Percentiles rank a stretch among this genome's conserved stretches.
These are phyloP conservation scores for Chionis minor DNA, from an alignment of 2,113 vertebrate species.

Conservation along the genomic window DNA sequence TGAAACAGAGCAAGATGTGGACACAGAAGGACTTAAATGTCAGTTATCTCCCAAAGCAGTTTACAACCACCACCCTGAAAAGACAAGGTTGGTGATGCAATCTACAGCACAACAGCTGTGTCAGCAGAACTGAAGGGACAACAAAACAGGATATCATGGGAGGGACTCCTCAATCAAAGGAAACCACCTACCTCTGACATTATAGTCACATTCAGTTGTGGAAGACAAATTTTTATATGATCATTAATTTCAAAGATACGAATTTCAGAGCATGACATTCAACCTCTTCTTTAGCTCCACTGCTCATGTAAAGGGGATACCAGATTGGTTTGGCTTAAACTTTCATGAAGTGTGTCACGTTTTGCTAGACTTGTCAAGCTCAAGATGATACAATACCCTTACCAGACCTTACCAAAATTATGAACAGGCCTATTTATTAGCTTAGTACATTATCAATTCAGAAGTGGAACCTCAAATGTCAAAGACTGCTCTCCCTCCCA, in stretches of 20 bases:
- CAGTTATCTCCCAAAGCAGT: not conserved
- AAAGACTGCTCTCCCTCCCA: not conserved
- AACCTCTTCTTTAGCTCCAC: not conserved
- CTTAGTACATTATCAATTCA: not conserved
- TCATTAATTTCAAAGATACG: not conserved
- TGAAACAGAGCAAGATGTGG: not conserved
- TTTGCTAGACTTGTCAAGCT: not conserved
- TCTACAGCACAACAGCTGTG: not conserved
- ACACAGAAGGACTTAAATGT: not conserved
- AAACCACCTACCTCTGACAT: not conserved
- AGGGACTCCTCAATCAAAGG: not conserved
- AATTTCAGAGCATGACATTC: not conserved
- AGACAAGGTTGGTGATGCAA: not conserved
- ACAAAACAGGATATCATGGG: accelerated
- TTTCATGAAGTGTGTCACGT: not conserved
- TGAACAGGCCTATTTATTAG: not conserved
- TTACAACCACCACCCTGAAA: not conserved
- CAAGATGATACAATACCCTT: not conserved
- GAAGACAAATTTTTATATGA: not conserved
- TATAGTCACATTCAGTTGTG: not conserved
- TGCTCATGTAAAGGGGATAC: not conserved
- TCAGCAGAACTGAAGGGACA: not conserved
- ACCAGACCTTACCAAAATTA: not conserved
- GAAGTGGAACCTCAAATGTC: not conserved
- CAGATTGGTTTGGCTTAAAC: not conserved